Evolutionary conservation across 2,888 invertebrate species (phyloP).

Genomic region (Ornithoptera alexandrae): DNA sequence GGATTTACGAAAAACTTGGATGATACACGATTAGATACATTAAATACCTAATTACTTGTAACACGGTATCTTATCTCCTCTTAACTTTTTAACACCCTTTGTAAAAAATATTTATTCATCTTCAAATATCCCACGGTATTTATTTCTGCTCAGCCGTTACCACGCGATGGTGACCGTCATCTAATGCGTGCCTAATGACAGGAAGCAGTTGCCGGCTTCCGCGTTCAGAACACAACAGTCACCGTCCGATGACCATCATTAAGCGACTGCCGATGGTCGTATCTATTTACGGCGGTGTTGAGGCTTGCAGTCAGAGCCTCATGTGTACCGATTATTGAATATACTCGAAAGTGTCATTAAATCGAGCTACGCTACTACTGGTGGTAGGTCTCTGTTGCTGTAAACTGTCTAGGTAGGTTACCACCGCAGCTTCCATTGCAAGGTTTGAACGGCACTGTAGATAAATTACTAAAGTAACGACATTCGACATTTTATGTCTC

Average conservation of each 20-base stretch:
- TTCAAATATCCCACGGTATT: conserved; percentile 6
- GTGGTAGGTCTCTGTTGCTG: no score
- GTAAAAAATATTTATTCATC: not conserved
- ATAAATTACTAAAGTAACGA: no score
- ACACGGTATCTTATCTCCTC: not conserved
- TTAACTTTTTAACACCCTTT: not conserved
- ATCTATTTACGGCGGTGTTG: conserved; percentile 3
- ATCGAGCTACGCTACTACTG: no score
- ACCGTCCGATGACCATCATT: conserved; percentile 37
- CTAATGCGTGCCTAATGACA: conserved; percentile 36
- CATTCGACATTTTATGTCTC: no score
- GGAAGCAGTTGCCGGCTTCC: conserved; percentile 38
- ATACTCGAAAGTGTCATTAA: no score
- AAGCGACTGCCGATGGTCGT: conserved; percentile 19
- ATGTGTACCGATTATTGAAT: no score
- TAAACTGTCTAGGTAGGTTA: no score
- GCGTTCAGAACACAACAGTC: conserved; percentile 36
- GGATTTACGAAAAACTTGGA: no score
- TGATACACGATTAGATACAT: no score
- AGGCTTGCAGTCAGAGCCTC: not conserved
- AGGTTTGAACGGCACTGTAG: no score
- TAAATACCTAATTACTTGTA: not conserved
- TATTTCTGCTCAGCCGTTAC: not conserved
- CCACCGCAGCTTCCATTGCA: no score
- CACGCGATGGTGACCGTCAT: conserved; percentile 16